Evolutionary conservation across 2,113 vertebrate genomes (phyloP).

Genomic region (western clawed frog (Xenopus tropicalis)): UCB_Xtro_10.0 CM004445.2:15729501-15730000

Average conservation of each 20-base stretch:
- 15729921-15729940: too few species aligned
- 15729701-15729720: neutral
- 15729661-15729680: too few species aligned
- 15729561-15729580: neutral
- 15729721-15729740: slow-evolving; percentile 8
- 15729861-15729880: too few species aligned
- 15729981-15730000: too few species aligned
- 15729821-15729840: too few species aligned
- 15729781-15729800: slow-evolving; percentile 10
- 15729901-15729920: too few species aligned
- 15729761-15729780: neutral
- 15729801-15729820: too few species aligned
- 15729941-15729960: too few species aligned
- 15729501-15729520: neutral
- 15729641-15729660: neutral
- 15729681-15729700: neutral
- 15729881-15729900: too few species aligned
- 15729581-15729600: neutral
- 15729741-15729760: slow-evolving; percentile 23
- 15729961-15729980: too few species aligned
- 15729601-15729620: neutral
- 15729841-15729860: too few species aligned
- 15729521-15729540: neutral
- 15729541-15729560: neutral
- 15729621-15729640: neutral